Percentiles rank a stretch among this genome's conserved stretches.
phyloP scores from a whole-genome alignment of 2,113 vertebrate genomes.

The Trachemys scripta region DNA sequence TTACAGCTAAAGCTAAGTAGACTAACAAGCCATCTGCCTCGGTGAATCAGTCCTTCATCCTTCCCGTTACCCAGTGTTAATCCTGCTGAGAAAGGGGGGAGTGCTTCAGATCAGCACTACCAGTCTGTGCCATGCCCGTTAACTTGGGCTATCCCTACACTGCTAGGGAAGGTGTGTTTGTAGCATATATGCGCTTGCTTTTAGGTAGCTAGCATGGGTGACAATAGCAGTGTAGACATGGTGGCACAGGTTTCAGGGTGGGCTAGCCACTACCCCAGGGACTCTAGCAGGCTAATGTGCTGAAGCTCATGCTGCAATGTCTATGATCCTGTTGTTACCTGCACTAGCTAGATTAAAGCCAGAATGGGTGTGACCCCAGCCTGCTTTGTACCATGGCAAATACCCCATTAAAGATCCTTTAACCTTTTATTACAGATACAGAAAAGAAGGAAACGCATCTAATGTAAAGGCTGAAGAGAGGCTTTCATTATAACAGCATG shows the following conservation, averaged over 20 bases:
- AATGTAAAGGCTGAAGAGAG: no score
- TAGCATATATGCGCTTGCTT: not conserved
- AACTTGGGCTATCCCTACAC: not conserved
- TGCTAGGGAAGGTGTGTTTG: not conserved
- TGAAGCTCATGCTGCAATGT: no score
- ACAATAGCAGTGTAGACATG: not conserved
- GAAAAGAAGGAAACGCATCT: no score
- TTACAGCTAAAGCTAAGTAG: not conserved
- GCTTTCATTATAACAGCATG: no score
- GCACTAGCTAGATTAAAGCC: not conserved
- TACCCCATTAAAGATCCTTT: no score
- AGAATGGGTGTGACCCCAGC: no score
- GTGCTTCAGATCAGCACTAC: not conserved
- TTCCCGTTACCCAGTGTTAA: no score
- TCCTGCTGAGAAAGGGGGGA: not conserved
- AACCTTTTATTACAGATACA: not conserved
- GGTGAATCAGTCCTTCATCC: not conserved
- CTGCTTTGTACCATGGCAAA: no score
- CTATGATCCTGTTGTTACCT: no score
- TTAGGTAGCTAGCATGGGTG: not conserved
- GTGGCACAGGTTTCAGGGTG: not conserved
- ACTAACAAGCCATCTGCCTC: not conserved
- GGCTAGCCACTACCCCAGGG: not conserved
- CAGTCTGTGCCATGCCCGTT: fast-evolving
- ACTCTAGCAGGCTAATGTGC: no score